These are phyloP conservation scores for Drosophila simulans DNA, from an alignment of 1,140 invertebrate genomes.

Conservation along the genomic window DNA sequence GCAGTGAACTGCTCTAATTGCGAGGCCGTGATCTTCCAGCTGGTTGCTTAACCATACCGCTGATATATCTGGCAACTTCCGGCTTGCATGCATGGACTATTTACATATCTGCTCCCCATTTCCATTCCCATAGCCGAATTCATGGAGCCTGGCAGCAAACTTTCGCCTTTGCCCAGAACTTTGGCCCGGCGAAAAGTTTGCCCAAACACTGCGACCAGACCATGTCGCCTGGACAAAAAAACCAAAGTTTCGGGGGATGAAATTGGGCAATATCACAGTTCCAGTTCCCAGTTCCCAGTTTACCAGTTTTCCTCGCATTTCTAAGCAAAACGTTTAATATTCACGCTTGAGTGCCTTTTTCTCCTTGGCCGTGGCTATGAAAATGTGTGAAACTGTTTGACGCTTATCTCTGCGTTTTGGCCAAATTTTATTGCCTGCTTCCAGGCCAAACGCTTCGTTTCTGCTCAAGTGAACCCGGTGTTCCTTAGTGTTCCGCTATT, in stretches of 20 bases:
- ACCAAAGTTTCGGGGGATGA: conserved; percentile 17
- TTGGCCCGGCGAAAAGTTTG: conserved; percentile 33
- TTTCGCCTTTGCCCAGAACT: conserved; percentile 26
- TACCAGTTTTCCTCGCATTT: conserved; percentile 17
- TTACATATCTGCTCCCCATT: conserved; percentile 32
- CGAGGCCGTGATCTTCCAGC: conserved; percentile 36
- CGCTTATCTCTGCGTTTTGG: conserved; percentile 78
- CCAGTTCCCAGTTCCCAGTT: background rate
- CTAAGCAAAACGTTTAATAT: conserved; percentile 81
- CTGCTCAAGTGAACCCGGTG: conserved; percentile 52
- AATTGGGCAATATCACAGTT: conserved; percentile 11
- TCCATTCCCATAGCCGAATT: conserved; percentile 11
- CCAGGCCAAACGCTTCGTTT: conserved; percentile 71
- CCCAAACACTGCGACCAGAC: conserved; percentile 14
- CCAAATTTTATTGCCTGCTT: conserved; percentile 81
- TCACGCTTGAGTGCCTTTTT: conserved; percentile 62
- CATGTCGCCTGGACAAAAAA: conserved; percentile 25
- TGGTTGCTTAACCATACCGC: conserved; percentile 36
- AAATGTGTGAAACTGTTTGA: conserved; percentile 82
- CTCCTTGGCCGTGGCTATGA: conserved; percentile 13
- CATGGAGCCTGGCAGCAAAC: conserved; percentile 6
- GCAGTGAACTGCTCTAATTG: conserved; percentile 29
- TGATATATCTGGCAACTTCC: conserved; percentile 30
- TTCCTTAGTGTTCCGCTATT: conserved; percentile 11
- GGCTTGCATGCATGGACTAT: conserved; percentile 11